Percentiles rank a stretch among this genome's conserved stretches.
phyloP scores from a whole-genome alignment of 2,113 vertebrate genomes.

The Myodes glareolus region DNA sequence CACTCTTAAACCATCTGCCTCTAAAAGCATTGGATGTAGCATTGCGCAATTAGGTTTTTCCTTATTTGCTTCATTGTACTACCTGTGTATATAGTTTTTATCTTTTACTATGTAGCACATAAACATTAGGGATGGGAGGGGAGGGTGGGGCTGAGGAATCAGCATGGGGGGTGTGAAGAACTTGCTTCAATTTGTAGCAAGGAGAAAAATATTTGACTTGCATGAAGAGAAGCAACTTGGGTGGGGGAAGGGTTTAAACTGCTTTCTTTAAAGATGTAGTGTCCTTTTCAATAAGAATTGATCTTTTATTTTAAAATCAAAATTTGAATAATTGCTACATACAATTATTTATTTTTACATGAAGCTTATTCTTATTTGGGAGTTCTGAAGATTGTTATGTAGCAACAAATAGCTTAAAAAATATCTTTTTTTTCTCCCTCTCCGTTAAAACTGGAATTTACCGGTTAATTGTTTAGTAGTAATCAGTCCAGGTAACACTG shows the following conservation, averaged over 20 bases:
- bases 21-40: conserved; percentile 98
- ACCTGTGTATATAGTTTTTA: conserved; percentile 98
- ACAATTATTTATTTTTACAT: conserved; percentile 67
- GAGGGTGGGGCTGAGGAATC: conserved; percentile 49
- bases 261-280: conserved; percentile 88
- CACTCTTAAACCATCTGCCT: conserved; percentile 95
- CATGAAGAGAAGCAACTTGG: conserved; percentile 92
- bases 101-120: conserved; percentile 95
- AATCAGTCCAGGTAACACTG: conserved; percentile 60
- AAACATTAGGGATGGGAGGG: conserved; percentile 84
- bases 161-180: conserved; percentile 66
- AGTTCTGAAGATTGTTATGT: conserved; percentile 73
- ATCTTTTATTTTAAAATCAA: conserved; percentile 40
- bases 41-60: conserved; percentile 98
- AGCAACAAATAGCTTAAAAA: conserved; percentile 60
- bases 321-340: conserved; percentile 72
- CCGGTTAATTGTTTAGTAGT: conserved; percentile 61
- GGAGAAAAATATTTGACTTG: conserved; percentile 80
- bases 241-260: conserved; percentile 75
- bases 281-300: conserved; percentile 82
- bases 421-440: neutral
- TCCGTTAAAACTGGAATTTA: conserved; percentile 56
- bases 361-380: conserved; percentile 78
- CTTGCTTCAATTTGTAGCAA: conserved; percentile 84
- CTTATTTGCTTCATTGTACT: conserved; percentile 97